Evolutionary conservation across 2,888 invertebrate species (phyloP).

Genomic region (Hesperia comma): DNA sequence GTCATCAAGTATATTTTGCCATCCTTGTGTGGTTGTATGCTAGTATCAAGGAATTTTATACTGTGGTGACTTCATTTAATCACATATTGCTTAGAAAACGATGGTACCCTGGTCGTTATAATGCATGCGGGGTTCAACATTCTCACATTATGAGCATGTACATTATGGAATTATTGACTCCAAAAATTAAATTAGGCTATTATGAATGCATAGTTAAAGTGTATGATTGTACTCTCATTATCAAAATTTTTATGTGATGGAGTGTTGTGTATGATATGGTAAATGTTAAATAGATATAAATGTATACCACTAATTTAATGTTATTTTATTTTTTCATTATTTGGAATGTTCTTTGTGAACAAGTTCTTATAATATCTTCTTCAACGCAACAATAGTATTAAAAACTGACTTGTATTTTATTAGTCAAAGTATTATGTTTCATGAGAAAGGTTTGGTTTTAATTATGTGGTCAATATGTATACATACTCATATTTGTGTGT

Average conservation of each 20-base stretch:
- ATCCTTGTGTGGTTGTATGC: background rate
- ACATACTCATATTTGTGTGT: conserved; percentile 36
- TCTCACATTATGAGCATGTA: conserved; percentile 65
- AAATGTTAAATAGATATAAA: conserved; percentile 54
- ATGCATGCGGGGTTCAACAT: conserved; percentile 64
- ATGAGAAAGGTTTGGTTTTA: conserved; percentile 38
- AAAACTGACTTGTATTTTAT: conserved; percentile 41
- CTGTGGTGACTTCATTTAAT: conserved; percentile 9
- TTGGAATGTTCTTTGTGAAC: conserved; percentile 36
- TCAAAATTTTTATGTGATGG: conserved; percentile 66
- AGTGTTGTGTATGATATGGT: conserved; percentile 56
- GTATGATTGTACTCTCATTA: conserved; percentile 69
- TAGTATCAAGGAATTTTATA: conserved; percentile 1
- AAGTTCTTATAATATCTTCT: conserved; percentile 40
- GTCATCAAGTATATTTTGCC: conserved; percentile 20
- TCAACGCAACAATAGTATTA: conserved; percentile 43
- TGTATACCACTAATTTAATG: conserved; percentile 70
- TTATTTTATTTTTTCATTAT: conserved; percentile 49
- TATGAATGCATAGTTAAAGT: conserved; percentile 68
- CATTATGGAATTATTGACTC: conserved; percentile 72
- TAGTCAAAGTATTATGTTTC: conserved; percentile 48
- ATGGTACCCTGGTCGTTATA: conserved; percentile 40
- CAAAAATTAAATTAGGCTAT: conserved; percentile 73
- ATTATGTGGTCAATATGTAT: conserved; percentile 23
- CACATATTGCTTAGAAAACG: conserved; percentile 20